Evolutionary conservation across 2,113 vertebrate genomes (phyloP).

Genomic region (Austrofundulus limnaeus): DNA sequence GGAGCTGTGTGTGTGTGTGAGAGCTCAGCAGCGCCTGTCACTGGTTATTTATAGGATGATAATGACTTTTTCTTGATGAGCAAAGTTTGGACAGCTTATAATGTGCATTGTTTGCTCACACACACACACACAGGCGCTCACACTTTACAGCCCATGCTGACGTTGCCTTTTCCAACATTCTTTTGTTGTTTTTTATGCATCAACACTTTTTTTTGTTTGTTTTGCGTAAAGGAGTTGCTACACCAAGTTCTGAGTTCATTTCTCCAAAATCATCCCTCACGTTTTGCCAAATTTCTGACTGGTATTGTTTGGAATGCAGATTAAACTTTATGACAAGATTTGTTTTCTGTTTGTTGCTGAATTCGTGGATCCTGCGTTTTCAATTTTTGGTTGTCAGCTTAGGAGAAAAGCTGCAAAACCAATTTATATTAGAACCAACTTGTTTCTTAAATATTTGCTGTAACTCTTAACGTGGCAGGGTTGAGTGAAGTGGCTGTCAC

Average conservation of each 20-base stretch:
- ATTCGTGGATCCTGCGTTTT: constrained; percentile 33
- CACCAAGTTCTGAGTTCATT: constrained; percentile 47
- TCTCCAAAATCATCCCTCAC: constrained; percentile 46
- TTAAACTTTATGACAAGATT: constrained; percentile 37
- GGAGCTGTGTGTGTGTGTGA: constrained; percentile 48
- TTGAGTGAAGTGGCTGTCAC: constrained; percentile 33
- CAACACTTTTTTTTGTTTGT: constrained; percentile 52
- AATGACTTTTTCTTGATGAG: constrained; percentile 66
- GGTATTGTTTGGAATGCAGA: constrained; percentile 35
- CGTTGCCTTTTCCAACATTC: constrained; percentile 62
- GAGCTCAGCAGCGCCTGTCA: constrained; percentile 65
- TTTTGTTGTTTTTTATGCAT: constrained; percentile 65
- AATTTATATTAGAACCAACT: constrained; percentile 1
- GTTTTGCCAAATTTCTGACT: constrained; percentile 30
- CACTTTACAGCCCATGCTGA: constrained; percentile 63
- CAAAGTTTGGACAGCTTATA: constrained; percentile 51
- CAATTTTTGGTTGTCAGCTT: constrained; percentile 44
- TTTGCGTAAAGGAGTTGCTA: constrained; percentile 12
- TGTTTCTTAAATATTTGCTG: constrained; percentile 35
- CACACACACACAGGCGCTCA: constrained; percentile 6
- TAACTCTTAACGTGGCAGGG: constrained; percentile 40
- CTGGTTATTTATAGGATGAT: constrained; percentile 70
- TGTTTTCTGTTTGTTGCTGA: constrained; percentile 44
- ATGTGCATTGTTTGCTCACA: constrained; percentile 44
- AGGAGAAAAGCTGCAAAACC: not conserved